Evolutionary conservation across 1,140 invertebrate species (phyloP), one percentile per base, ranked within the genome.

Genomic region (Nebria ingens): DNA sequence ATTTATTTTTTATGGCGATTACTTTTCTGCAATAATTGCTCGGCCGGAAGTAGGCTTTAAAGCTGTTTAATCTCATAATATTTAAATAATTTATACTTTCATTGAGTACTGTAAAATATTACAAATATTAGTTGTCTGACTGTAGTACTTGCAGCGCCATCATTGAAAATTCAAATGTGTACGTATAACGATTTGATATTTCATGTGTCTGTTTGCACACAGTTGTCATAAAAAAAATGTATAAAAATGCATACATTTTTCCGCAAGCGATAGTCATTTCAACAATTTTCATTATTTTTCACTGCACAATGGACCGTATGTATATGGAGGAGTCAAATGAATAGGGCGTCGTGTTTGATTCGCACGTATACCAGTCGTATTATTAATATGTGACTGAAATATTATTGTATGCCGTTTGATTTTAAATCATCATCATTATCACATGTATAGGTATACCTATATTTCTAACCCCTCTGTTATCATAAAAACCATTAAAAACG

Each of bases 311-410:
- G 40, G 40, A 45, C 9, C 40, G 40, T 45, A 45, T 9, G 9
- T 6, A 17, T 17, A 4, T 17, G 40, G 15, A 9, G 40, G 6
- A 34, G 40, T 45, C 40, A 45, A 45, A 45, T 45, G 40, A 45
- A 45, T 12, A 45, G 9, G 40, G 17, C 40, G 40, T 45, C 40
- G 17, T 45, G 40, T 45, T 45, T 45, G 40, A 45, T 45, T 45
- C 40, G 40, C 40, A 45, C 40, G 40, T 45, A 45, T 45, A 45
- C 9, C 40, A 45, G 40, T 3, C 40, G 40, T 45, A 45, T 45
- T 45, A 45, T 45, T 45, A 45, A 45, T 45, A 45, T 17, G 40
- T 45, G 40, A 45, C 40, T 45, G 40, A 45, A 45, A 45, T 45
- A 45, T 45, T 17, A 17, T 29, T 45, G 40, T 17, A 45, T 45